Evolutionary conservation across 2,113 vertebrate species (phyloP).

Genomic region (Erythrocercus mccallii): DNA sequence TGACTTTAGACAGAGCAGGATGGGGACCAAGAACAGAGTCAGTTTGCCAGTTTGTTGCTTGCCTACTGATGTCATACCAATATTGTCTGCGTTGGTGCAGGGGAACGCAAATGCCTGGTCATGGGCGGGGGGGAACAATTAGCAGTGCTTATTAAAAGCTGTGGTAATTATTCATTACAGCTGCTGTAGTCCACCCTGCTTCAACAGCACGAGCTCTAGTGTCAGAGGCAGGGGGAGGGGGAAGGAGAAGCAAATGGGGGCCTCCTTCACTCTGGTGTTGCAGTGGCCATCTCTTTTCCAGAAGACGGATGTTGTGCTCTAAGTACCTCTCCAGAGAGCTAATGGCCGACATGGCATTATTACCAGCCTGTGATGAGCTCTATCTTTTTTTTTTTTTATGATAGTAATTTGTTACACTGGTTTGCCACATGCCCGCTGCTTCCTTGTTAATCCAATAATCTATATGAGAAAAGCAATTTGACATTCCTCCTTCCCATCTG

Average conservation of each 20-base stretch:
- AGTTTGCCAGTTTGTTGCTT: not conserved
- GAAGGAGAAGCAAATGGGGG: not conserved
- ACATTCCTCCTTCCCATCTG: conserved; percentile 79
- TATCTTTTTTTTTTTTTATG: conserved; percentile 73
- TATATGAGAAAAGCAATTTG: conserved; percentile 85
- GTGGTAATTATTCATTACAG: not conserved
- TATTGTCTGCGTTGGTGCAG: not conserved
- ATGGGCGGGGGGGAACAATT: not conserved
- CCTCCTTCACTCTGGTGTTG: conserved; percentile 37
- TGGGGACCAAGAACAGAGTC: not conserved
- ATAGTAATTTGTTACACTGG: conserved; percentile 78
- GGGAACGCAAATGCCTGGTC: not conserved
- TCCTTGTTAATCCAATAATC: conserved; percentile 84
- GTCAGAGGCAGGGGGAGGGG: not conserved
- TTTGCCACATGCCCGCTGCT: conserved; percentile 77
- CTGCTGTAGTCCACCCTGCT: not conserved
- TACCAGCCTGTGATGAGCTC: conserved; percentile 71
- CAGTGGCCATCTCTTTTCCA: conserved; percentile 63
- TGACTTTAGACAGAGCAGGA: not conserved
- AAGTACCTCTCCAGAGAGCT: conserved; percentile 69
- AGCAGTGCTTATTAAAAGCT: conserved; percentile 5
- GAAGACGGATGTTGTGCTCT: conserved; percentile 61
- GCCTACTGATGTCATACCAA: not conserved
- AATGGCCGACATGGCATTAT: conserved; percentile 69
- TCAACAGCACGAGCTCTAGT: not conserved